These are phyloP conservation scores for Podiceps cristatus DNA, from an alignment of 2,113 vertebrate species.

Conservation along the genomic window DNA sequence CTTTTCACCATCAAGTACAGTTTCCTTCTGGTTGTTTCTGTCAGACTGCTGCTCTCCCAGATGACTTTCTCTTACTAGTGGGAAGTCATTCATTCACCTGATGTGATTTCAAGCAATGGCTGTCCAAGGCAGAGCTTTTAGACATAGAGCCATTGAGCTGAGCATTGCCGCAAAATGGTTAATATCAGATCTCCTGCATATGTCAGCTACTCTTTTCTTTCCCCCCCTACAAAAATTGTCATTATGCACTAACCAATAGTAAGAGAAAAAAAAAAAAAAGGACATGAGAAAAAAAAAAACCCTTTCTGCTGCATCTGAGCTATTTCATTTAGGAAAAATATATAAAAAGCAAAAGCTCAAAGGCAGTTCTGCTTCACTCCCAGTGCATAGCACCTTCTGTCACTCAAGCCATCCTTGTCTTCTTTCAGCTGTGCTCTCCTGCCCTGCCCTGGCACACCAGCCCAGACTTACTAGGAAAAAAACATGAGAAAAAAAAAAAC, in stretches of 20 bases:
- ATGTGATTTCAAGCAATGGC: not conserved
- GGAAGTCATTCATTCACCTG: not conserved
- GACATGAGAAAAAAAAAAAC: not conserved
- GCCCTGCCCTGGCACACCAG: not conserved
- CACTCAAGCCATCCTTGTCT: not conserved
- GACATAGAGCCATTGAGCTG: not conserved
- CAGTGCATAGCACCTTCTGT: not conserved
- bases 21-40: not conserved
- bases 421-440: not conserved
- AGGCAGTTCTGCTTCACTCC: not conserved
- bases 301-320: not conserved
- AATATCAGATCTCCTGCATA: not conserved
- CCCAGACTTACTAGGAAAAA: not conserved
- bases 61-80: not conserved
- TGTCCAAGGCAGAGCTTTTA: not conserved
- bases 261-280: not conserved
- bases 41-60: not conserved
- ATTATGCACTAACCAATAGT: not conserved
- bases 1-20: not conserved
- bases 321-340: not conserved
- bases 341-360: not conserved
- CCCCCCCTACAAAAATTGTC: not conserved
- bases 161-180: not conserved
- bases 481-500: no score
- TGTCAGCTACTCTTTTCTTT: not conserved